Base-by-base conservation (phyloP, 2,113 vertebrate genomes). In the Lophura nycthemera region DNA sequence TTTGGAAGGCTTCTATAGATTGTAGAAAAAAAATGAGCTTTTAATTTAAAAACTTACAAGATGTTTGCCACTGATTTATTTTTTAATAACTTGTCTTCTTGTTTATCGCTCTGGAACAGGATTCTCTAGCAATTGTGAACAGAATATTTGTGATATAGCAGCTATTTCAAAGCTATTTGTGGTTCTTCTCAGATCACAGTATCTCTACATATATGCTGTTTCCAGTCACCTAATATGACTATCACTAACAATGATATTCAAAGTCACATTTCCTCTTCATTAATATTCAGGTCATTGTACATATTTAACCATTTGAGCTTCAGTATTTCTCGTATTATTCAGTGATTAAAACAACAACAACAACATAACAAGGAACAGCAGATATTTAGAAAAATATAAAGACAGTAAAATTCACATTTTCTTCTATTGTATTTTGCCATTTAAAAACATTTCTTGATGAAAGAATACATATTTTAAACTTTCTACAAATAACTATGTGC, bases 381-480 rank as follows among this genome's bases (percentile, higher is more conserved):
- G 13, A 75, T 4, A 47, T 66, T 78, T 89, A 18, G 7, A 74
- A 72, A 34, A 36, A 4, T 32, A 43, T 14, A 54, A 69, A 65
- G 6, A 52, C 1, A 60, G 9, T 42, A 65, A 81, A 73, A 59
- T 14, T 69, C 0, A 5, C 1, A 1, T 63, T 22, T 47, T 52
- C 5, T 74, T 30, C 17, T 15, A 14, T 69, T 45, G 11, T 25
- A 42, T 73, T 77, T 57, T 21, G 42, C 5, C 64, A 18, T 47
- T 69, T 47, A 13, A 42, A 86, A 73, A 0, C 1, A 13, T 16
- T 32, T 13, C 6, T 25, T 20, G 2, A 3, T 43, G 5, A 64
- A 45, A 78, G 70, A 72, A 11, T 3, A 12, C 3, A 52, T 50
- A 3, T 88, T 61, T 65, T 40, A 86, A 73, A 52, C 6, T 42